A percentile compares a stretch with the other conserved stretches of the same genome.
These are phyloP conservation scores for Rhombomys opimus DNA, from an alignment of 2,113 vertebrate species.

Conservation along the genomic window DNA sequence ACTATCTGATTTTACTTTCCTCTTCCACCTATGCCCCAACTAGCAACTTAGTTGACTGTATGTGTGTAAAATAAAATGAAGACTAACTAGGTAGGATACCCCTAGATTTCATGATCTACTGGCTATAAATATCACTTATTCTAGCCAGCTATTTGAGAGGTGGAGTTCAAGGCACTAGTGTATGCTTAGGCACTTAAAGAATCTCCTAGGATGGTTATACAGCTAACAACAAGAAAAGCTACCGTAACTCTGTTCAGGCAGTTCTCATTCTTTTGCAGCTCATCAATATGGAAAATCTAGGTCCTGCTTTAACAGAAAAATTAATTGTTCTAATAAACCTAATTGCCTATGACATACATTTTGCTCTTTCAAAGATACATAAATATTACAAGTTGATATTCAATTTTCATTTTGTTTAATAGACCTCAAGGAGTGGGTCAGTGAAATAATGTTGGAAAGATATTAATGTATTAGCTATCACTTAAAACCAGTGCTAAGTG, in stretches of 20 bases:
- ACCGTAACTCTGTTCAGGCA: neutral
- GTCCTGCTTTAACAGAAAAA: neutral
- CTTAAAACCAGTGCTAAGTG: neutral
- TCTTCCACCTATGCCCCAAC: neutral
- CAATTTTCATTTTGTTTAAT: neutral
- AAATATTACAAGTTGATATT: neutral
- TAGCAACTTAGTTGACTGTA: neutral
- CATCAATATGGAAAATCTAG: neutral
- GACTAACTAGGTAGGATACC: neutral
- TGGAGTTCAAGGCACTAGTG: neutral
- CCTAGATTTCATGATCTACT: neutral
- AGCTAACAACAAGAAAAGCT: conserved; percentile 1
- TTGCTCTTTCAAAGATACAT: neutral
- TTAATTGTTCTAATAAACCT: neutral
- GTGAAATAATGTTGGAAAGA: neutral
- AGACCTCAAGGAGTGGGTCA: neutral
- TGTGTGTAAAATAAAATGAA: neutral
- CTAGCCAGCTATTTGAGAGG: neutral
- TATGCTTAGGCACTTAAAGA: neutral
- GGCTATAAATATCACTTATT: neutral
- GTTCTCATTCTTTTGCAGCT: neutral
- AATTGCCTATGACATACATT: neutral
- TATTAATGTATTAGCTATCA: neutral
- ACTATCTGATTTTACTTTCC: neutral
- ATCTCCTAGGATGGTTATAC: neutral